Conservation (phyloP, 2,888 invertebrate species). For the Thalpophila matura region DNA sequence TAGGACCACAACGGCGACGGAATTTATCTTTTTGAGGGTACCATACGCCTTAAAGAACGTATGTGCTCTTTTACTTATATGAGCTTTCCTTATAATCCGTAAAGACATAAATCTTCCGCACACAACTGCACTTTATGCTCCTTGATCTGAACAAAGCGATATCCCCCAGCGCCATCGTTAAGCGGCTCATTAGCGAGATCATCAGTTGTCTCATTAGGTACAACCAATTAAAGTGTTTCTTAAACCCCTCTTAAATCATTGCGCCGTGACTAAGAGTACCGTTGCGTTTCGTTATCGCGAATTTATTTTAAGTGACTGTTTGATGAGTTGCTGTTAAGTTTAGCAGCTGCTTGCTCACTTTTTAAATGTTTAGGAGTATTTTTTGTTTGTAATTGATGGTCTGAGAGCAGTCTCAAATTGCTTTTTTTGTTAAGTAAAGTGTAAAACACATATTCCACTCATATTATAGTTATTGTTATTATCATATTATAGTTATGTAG, state of each 20-base stretch:
- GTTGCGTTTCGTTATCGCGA: conserved; percentile 56
- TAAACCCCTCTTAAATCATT: conserved; percentile 70
- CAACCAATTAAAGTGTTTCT: conserved; percentile 81
- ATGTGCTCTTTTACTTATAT: conserved; percentile 2
- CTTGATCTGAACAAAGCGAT: conserved; percentile 56
- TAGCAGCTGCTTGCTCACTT: not conserved
- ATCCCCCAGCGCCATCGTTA: conserved; percentile 60
- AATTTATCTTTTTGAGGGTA: too few species aligned
- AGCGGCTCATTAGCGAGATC: conserved; percentile 83
- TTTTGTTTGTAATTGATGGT: not conserved
- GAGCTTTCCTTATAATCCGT: conserved; percentile 1
- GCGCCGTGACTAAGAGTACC: conserved; percentile 54
- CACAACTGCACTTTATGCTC: conserved; percentile 25
- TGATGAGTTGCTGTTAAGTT: conserved; percentile 43
- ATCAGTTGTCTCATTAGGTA: conserved; percentile 85
- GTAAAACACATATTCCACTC: too few species aligned
- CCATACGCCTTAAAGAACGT: not conserved
- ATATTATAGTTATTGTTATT: too few species aligned
- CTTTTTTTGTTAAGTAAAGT: not conserved
- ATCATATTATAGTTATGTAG: too few species aligned
- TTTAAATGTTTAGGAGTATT: conserved; percentile 18
- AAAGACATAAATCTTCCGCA: conserved; percentile 40
- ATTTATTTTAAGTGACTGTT: conserved; percentile 46
- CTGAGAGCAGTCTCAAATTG: not conserved
- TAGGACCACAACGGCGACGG: too few species aligned